Conservation (phyloP, 2,797 vertebrate species). For the Cichlasoma orientale region DNA sequence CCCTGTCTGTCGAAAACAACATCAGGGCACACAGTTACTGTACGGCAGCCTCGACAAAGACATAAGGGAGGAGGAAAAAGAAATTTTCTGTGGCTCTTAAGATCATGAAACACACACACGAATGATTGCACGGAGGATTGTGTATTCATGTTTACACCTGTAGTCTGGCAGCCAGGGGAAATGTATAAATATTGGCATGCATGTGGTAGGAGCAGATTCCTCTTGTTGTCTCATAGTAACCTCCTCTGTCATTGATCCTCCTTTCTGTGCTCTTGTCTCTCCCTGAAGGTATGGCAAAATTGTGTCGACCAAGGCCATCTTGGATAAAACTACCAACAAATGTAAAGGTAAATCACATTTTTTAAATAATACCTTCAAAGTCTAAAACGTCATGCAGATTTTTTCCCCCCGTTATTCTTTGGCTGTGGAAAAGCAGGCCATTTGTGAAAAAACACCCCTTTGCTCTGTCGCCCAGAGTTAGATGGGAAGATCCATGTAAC, state of each 20-base stretch:
- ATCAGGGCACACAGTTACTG: constrained; percentile 38
- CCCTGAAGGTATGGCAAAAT: constrained; percentile 91
- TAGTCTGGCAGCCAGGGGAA: constrained; percentile 33
- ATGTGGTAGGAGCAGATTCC: constrained; percentile 50
- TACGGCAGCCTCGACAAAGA: constrained; percentile 25
- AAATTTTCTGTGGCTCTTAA: constrained; percentile 35
- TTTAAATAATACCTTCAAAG: not conserved
- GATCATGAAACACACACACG: constrained; percentile 31
- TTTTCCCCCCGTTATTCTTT: not conserved
- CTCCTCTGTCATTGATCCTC: constrained; percentile 28
- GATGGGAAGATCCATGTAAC: not conserved
- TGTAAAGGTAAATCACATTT: constrained; percentile 88
- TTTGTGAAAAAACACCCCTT: not conserved
- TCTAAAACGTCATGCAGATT: not conserved
- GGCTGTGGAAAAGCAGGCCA: not conserved
- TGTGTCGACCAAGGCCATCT: constrained; percentile 94
- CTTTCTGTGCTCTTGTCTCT: constrained; percentile 30
- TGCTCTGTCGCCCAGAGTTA: not conserved
- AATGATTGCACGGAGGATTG: constrained; percentile 10
- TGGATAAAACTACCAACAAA: constrained; percentile 96
- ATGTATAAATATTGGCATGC: constrained; percentile 31
- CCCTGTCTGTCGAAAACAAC: constrained; percentile 55
- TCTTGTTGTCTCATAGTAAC: constrained; percentile 26
- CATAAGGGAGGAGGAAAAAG: constrained; percentile 37
- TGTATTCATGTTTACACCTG: constrained; percentile 56